These are phyloP conservation scores for Aphaenogaster floridana DNA, from an alignment of 1,140 invertebrate genomes.

Conservation along the genomic window DNA sequence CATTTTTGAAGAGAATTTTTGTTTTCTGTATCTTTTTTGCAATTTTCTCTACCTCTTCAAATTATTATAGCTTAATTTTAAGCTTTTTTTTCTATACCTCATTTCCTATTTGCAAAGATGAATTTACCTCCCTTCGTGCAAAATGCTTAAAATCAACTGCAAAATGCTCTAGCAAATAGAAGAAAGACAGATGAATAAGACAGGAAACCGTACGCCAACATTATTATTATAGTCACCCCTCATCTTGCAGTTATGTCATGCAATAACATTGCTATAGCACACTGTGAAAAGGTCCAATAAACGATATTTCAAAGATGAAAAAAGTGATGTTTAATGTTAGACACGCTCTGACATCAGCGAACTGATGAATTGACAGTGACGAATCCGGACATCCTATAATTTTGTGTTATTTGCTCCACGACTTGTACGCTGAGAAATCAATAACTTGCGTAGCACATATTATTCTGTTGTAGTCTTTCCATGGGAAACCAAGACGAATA, in stretches of 20 bases:
- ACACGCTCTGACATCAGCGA: background rate
- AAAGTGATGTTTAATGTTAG: background rate
- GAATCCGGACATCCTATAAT: background rate
- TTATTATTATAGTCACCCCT: background rate
- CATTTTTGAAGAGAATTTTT: background rate
- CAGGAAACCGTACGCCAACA: background rate
- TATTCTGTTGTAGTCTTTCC: background rate
- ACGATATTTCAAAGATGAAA: background rate
- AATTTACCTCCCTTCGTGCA: no score
- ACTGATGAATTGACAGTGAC: background rate
- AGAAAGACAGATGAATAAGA: background rate
- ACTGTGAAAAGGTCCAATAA: background rate
- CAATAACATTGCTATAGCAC: background rate
- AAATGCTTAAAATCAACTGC: background rate
- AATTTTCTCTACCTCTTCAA: no score
- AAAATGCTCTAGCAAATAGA: background rate
- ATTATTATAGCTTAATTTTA: background rate
- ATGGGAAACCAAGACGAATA: background rate
- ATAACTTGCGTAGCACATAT: background rate
- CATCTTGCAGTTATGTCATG: no score
- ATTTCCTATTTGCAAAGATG: background rate
- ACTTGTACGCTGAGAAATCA: background rate
- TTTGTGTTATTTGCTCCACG: background rate
- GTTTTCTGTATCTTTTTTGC: background rate
- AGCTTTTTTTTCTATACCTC: background rate